Evolutionary conservation across 2,797 vertebrate species (phyloP), one percentile per base, ranked within the genome.

Genomic region (Astyanax mexicanus): DNA sequence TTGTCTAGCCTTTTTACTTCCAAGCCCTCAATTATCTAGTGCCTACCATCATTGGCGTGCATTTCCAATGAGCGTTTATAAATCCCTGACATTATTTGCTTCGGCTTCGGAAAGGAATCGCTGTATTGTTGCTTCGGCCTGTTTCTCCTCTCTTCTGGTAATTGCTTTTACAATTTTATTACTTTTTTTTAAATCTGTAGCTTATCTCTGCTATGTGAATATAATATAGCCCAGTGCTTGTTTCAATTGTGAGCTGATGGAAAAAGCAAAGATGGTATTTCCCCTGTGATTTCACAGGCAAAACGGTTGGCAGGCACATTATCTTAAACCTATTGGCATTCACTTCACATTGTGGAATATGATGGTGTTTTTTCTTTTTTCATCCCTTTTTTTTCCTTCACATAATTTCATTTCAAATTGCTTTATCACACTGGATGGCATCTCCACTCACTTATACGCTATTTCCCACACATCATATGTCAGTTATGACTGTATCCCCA

Each of bases 161-260:
- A 93, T 92, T 92, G 88, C 85, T 88, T 93, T 88, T 88, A 87
- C 86, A 87, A 75, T 86, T 89, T 85, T 91, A 91, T 92, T 89
- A 89, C 87, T 90, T 92, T 91, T 89, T 89, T 91, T 89, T 89
- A 90, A 75, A 91, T 86, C 84, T 83, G 65, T 80, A 80, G 73
- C 89, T 91, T 92, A 91, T 93, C 90, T 90, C 72, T 19, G 72
- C 79, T 69, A 79, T 70, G 83, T 85, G 87, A 87, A 86, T 90
- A 89, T 86, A 90, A 89, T 88, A 91, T 90, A 85, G 88, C 81
- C 80, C 74, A 69, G 78, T 85, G 83, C 87, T 84, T 82, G 77
- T 86, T 89, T 85, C 71, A 85, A 87, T 86, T 57, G 57, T 84
- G 79, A 86, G 87, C 79, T 91, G 89, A 90, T 90, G 86, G 86